A percentile compares a stretch with the other conserved stretches of the same genome.
These are phyloP conservation scores for Steatocranus sp. DNA, from an alignment of 2,797 vertebrate species.

Conservation along the genomic window DNA sequence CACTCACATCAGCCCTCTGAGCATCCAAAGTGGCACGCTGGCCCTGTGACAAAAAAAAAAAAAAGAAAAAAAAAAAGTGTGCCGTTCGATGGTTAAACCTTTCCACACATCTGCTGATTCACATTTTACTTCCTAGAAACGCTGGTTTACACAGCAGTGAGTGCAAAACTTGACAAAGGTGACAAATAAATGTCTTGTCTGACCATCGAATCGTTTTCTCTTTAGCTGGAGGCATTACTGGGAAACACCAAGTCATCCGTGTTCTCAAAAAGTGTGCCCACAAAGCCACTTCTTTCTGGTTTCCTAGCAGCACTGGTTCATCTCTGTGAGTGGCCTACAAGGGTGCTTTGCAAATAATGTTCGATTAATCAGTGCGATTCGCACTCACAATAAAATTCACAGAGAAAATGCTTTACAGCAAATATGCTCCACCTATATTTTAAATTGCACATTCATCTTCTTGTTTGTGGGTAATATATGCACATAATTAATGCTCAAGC, in stretches of 20 bases:
- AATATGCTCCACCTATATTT: not conserved
- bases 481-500: not conserved
- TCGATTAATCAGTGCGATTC: not conserved
- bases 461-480: not conserved
- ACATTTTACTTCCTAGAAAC: constrained; percentile 6
- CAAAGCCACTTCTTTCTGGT: not conserved
- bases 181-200: not conserved
- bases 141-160: not conserved
- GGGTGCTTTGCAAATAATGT: not conserved
- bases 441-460: not conserved
- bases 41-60: not conserved
- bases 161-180: not conserved
- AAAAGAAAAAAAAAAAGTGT: not conserved
- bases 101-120: not conserved
- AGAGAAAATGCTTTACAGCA: not conserved
- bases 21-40: not conserved
- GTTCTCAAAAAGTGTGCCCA: not conserved
- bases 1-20: not conserved
- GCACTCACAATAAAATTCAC: not conserved
- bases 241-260: not conserved
- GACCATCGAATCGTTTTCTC: not conserved
- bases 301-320: not conserved
- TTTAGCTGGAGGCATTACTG: not conserved
- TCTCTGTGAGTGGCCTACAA: not conserved
- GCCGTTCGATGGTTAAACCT: not conserved